Percentiles rank a stretch among this genome's conserved stretches.
These are phyloP conservation scores for Rhineura floridana DNA, from an alignment of 2,113 vertebrate genomes.

Conservation along the genomic window DNA sequence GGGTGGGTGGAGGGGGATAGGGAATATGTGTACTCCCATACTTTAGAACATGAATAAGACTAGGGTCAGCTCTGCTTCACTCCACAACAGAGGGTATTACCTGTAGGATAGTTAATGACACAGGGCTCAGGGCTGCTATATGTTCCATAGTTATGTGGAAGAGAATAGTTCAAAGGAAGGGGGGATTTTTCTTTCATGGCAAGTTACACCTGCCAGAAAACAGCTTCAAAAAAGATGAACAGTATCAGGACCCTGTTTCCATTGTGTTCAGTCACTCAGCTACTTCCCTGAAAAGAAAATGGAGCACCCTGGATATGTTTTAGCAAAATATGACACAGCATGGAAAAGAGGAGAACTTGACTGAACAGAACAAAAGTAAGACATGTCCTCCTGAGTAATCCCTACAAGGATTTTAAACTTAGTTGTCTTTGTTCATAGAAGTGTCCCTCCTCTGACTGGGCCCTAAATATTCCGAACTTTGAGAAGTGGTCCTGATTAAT, in stretches of 20 bases:
- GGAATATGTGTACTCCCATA: background rate
- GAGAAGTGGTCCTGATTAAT: too few species aligned
- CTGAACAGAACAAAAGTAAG: too few species aligned
- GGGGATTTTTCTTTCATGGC: background rate
- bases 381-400: background rate
- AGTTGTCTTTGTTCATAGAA: background rate
- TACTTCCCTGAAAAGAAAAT: too few species aligned
- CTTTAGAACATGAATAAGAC: background rate
- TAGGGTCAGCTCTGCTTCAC: background rate
- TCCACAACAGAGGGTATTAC: background rate
- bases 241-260: background rate
- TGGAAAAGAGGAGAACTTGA: too few species aligned
- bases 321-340: too few species aligned
- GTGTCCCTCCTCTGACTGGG: background rate
- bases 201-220: background rate
- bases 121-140: background rate
- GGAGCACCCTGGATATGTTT: too few species aligned
- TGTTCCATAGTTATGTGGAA: background rate
- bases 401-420: background rate
- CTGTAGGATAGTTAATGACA: background rate
- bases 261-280: background rate
- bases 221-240: background rate
- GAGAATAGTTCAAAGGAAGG: too few species aligned
- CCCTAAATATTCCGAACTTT: background rate
- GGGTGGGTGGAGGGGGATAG: background rate